Base-by-base conservation (phyloP, 1,140 invertebrate genomes). In the Battus philenor region DNA sequence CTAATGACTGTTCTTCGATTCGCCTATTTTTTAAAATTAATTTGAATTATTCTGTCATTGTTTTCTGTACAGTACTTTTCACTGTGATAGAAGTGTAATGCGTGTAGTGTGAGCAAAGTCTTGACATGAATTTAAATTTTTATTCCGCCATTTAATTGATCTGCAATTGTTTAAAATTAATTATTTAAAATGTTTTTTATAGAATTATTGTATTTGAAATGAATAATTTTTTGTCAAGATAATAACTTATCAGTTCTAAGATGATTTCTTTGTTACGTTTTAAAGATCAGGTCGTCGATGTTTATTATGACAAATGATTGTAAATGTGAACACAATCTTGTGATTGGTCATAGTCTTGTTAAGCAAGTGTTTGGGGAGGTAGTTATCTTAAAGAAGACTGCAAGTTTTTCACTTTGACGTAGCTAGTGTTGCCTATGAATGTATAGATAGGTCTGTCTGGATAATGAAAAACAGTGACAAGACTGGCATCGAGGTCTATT, bases 61-160 rank as follows among this genome's bases (percentile, higher is more conserved):
- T 71, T 59, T 52, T 82, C 79, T 75, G 80, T 84, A 78, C 80
- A 79, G 82, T 84, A 80, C n/a, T 77, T 72, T 81, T 80, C 76
- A 80, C 78, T 82, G 80, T 84, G 78, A 84, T 84, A 79, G 70
- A 74, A 45, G 68, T 82, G 76, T 82, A 80, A 79, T 68, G 63
- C 57, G 48, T 52, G 57, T 64, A 70, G 68, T 59, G 41, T 57
- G 75, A 77, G 67, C 71, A 56, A 59, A 61, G 56, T 76, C 65
- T 77, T 73, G 76, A 80, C 76, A 77, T 68, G 59, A 53, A 3
- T 20, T 20, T 20, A 20, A 20, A n/a, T n/a, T n/a, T n/a, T n/a
- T n/a, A n/a, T 16, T 15, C 5, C 16, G 10, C 13, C 20, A 36
- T 2, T 36, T 34, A 34, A 20, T 17, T 33, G 0, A 29, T 29